Percentiles rank a stretch among this genome's conserved stretches.
Conservation (phyloP, 1,140 invertebrate species). For the Heliconius hermathena region DNA sequence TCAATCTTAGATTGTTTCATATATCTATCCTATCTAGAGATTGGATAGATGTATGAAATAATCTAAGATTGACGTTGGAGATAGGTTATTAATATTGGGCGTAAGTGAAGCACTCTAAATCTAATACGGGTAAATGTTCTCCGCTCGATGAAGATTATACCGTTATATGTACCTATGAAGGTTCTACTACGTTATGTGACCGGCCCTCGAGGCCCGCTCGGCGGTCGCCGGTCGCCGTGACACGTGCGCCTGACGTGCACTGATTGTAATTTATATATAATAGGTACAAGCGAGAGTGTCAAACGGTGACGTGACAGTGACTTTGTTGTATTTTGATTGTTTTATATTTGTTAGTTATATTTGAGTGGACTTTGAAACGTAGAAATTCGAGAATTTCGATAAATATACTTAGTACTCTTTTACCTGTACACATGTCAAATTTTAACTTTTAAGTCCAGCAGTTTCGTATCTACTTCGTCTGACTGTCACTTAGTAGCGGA, state of each 20-base stretch:
- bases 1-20: too few species aligned
- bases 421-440: too few species aligned
- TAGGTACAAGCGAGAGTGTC: neutral
- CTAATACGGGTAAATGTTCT: neutral
- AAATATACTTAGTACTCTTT: too few species aligned
- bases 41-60: too few species aligned
- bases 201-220: neutral
- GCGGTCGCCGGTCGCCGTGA: neutral
- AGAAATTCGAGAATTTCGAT: too few species aligned
- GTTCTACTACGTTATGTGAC: constrained; percentile 8
- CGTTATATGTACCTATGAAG: neutral
- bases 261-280: neutral
- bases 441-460: too few species aligned
- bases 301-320: neutral
- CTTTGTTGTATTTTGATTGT: neutral
- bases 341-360: neutral
- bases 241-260: constrained; percentile 19
- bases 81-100: too few species aligned
- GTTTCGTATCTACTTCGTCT: too few species aligned
- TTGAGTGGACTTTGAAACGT: too few species aligned
- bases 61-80: too few species aligned
- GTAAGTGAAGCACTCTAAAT: neutral
- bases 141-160: neutral
- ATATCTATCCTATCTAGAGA: too few species aligned
- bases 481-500: too few species aligned